These are phyloP conservation scores for Calephelis nemesis DNA, from an alignment of 1,140 invertebrate species.

Conservation along the genomic window DNA sequence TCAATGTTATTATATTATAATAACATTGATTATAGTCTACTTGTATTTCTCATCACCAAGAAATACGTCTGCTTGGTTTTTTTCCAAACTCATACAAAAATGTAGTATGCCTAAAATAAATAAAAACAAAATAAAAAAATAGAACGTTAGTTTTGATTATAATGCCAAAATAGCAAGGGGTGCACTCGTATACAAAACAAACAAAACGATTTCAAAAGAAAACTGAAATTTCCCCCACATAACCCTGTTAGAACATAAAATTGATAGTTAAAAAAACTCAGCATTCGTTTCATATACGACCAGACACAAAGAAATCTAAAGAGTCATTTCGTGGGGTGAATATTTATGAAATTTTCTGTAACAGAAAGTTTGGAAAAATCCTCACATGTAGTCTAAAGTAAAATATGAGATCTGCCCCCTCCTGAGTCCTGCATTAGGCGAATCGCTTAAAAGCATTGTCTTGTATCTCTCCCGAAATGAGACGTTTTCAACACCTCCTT, in stretches of 20 bases:
- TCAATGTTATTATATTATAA: no score
- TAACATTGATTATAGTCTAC: no score
- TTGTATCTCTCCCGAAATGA: slow-evolving; percentile 62
- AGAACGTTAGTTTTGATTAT: no score
- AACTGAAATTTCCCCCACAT: neutral
- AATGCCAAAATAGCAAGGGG: no score
- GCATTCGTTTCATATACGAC: slow-evolving; percentile 16
- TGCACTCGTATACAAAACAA: neutral
- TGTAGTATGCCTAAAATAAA: no score
- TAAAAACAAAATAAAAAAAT: no score
- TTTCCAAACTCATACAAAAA: no score
- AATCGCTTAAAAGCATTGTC: slow-evolving; percentile 74
- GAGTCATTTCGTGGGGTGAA: slow-evolving; percentile 35
- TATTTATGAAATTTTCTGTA: slow-evolving; percentile 38
- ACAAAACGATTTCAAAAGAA: neutral
- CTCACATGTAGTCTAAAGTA: slow-evolving; percentile 31
- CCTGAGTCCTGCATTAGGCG: slow-evolving; percentile 37
- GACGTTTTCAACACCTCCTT: slow-evolving; percentile 53
- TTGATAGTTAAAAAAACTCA: slow-evolving; percentile 4
- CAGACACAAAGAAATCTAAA: slow-evolving; percentile 33
- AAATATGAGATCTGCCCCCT: slow-evolving; percentile 41
- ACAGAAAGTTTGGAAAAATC: slow-evolving; percentile 39
- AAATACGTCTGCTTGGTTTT: no score
- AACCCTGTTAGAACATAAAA: neutral
- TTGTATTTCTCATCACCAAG: no score